Conservation (phyloP, 2,113 vertebrate genomes). For the Synodontis membranacea region DNA sequence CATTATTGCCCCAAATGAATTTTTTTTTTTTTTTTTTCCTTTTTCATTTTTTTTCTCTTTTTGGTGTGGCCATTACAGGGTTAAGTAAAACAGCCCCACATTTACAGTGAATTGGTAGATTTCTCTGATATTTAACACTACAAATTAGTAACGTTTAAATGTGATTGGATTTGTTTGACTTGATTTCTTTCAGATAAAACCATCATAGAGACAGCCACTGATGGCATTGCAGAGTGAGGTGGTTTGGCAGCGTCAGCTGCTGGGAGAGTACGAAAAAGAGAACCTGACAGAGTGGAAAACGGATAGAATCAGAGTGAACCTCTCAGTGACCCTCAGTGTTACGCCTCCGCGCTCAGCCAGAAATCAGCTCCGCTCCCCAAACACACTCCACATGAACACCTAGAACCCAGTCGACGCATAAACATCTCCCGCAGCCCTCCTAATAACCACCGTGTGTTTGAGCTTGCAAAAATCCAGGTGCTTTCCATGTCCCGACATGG, state of each 20-base stretch:
- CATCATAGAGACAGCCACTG: neutral
- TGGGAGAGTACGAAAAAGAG: neutral
- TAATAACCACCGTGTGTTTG: conserved; percentile 24
- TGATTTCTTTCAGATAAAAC: neutral
- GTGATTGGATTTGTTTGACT: neutral
- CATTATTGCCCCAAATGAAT: no score
- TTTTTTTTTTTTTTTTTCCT: no score
- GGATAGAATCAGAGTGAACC: conserved; percentile 8
- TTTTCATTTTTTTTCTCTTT: no score
- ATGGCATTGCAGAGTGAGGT: neutral
- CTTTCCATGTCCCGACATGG: neutral
- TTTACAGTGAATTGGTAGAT: neutral
- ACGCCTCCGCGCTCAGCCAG: conserved; percentile 12
- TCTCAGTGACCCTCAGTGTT: conserved; percentile 27
- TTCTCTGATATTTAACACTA: no score
- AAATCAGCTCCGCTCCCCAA: conserved; percentile 14
- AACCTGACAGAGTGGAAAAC: neutral
- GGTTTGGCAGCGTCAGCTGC: neutral
- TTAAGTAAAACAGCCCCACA: neutral
- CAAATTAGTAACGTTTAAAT: no score
- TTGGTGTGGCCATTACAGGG: no score
- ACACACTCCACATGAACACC: conserved; percentile 42
- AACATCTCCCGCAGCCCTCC: conserved; percentile 18
- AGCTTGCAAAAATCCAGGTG: conserved; percentile 16
- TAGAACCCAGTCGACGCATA: conserved; percentile 23